Percentiles rank a stretch among this genome's conserved stretches.
Evolutionary conservation across 2,113 vertebrate genomes (phyloP).

Genomic region (Danio rerio): GRCz12tu NC_133177.1:27363501-27364000

Average conservation of each 20-base stretch:
- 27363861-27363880: conserved; percentile 9
- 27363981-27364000: neutral
- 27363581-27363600: too few species aligned
- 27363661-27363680: neutral
- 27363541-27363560: too few species aligned
- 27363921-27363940: conserved; percentile 82
- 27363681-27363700: neutral
- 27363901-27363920: conserved; percentile 93
- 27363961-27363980: conserved; percentile 3
- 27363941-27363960: conserved; percentile 58
- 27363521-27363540: too few species aligned
- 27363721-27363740: neutral
- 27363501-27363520: too few species aligned
- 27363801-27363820: conserved; percentile 3
- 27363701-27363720: neutral
- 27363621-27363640: neutral
- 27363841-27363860: neutral
- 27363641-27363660: neutral
- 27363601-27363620: neutral
- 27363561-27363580: too few species aligned
- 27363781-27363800: neutral
- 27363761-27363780: neutral
- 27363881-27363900: conserved; percentile 47
- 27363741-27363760: conserved; percentile 14
- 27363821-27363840: conserved; percentile 22